Percentiles rank a stretch among this genome's conserved stretches.
Conservation (phyloP, 53 echinoderm and acorn worm genomes). For the Apostichopus leukothele region DNA sequence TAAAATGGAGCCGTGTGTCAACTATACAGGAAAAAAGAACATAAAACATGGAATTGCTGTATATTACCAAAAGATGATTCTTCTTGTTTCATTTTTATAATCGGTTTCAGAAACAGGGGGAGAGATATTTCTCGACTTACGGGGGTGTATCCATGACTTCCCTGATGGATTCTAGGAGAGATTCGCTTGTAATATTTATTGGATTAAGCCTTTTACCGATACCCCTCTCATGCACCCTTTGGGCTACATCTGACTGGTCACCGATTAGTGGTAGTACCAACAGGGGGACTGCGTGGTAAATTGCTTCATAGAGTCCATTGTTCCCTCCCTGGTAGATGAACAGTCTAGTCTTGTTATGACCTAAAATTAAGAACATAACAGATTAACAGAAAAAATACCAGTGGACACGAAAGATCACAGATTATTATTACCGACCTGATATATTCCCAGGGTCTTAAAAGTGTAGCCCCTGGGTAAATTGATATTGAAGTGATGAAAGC, state of each 20-base stretch:
- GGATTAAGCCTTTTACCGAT: constrained; percentile 36
- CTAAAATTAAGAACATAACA: neutral
- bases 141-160: constrained; percentile 4
- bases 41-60: too few species aligned
- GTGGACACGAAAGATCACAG: neutral
- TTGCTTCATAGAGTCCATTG: neutral
- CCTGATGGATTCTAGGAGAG: constrained; percentile 2
- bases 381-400: neutral
- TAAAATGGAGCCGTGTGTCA: too few species aligned
- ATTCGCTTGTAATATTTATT: constrained; percentile 4
- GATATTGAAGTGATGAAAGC: too few species aligned
- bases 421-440: neutral
- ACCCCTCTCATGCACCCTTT: constrained; percentile 39
- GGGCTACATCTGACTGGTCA: constrained; percentile 50
- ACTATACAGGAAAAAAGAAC: too few species aligned
- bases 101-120: too few species aligned
- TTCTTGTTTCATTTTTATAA: too few species aligned
- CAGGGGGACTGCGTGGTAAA: constrained; percentile 5
- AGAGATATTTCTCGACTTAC: constrained; percentile 12
- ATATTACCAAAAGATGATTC: too few species aligned
- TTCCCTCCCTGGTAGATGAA: constrained; percentile 1
- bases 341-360: neutral
- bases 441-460: too few species aligned
- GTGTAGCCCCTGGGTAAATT: too few species aligned
- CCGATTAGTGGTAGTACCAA: constrained; percentile 45